Base-by-base conservation (phyloP, 2,888 invertebrate genomes). In the Tridacna gigas region DNA sequence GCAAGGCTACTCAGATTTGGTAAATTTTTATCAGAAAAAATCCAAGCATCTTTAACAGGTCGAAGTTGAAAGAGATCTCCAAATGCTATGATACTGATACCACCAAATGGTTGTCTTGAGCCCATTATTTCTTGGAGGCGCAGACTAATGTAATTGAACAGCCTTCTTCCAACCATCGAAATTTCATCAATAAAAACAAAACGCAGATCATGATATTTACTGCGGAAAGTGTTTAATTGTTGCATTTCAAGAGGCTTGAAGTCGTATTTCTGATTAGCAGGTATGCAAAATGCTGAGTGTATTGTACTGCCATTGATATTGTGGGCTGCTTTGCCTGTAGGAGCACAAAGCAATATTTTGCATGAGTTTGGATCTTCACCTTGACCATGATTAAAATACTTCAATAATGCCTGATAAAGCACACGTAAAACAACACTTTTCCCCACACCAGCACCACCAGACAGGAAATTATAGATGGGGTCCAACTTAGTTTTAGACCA, bases 381-480 rank as follows among this genome's bases (percentile, higher is more conserved):
- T 56, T 25, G 47, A 75, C 63, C n/a, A 28, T 9, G 11, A 25
- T 4, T 26, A 20, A n/a, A 67, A 26, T 25, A 67, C 26, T 26
- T 67, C 7, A 63, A 7, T 60, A 79, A 61, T 25, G 79, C 79
- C 28, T 82, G 82, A 75, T 79, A 82, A 18, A 82, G 28, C 18
- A 71, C 80, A 37, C 37, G 74, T 45, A 78, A 71, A 22, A 88
- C 66, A 63, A 83, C 71, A 73, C 80, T 80, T 71, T 88, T 88
- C 13, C 86, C 86, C 65, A 88, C 86, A 67, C 84, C 88, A 60
- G 82, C 88, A n/a, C 86, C 88, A 69, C 88, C 86, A 71, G 77
- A 77, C 13, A 88, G 65, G 63, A 88, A 88, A 22, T 65, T 74
- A 71, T 82, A 83, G 25, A 86, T 60, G 25, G 84, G 86, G 15